These are phyloP conservation scores for Bubalus kerabau DNA, from an alignment of 2,113 vertebrate species.

Conservation along the genomic window DNA sequence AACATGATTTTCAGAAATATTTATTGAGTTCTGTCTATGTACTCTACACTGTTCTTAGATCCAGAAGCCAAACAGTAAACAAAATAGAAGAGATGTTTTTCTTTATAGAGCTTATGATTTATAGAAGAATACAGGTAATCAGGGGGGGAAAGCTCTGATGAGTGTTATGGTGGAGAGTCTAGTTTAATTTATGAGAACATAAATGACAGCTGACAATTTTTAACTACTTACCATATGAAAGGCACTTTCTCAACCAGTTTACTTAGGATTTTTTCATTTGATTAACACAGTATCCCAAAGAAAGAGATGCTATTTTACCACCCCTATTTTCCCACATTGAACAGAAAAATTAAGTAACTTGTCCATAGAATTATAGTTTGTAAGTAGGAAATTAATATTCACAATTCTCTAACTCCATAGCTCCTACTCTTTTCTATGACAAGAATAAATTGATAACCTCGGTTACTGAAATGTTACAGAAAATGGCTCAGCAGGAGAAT, in stretches of 20 bases:
- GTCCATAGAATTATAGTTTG: background rate
- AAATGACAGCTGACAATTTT: background rate
- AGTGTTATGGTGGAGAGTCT: background rate
- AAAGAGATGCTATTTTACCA: background rate
- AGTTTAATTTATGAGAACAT: background rate
- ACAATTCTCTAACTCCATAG: background rate
- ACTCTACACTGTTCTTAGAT: no score
- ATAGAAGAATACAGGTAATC: background rate
- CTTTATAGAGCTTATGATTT: background rate
- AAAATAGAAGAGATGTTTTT: background rate
- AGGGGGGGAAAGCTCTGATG: background rate
- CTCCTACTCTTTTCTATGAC: background rate
- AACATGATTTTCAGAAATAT: background rate
- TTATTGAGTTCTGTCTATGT: background rate
- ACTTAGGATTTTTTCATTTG: background rate
- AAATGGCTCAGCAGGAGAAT: background rate
- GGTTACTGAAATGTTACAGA: background rate
- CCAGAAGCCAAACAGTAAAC: background rate
- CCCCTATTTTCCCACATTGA: background rate
- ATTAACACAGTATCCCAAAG: no score
- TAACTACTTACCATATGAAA: no score
- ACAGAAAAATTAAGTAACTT: background rate
- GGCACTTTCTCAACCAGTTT: background rate
- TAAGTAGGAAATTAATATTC: background rate
- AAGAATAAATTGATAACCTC: background rate